Conservation (phyloP, 2,797 vertebrate genomes). For the Orientallactaga sibirica region DNA sequence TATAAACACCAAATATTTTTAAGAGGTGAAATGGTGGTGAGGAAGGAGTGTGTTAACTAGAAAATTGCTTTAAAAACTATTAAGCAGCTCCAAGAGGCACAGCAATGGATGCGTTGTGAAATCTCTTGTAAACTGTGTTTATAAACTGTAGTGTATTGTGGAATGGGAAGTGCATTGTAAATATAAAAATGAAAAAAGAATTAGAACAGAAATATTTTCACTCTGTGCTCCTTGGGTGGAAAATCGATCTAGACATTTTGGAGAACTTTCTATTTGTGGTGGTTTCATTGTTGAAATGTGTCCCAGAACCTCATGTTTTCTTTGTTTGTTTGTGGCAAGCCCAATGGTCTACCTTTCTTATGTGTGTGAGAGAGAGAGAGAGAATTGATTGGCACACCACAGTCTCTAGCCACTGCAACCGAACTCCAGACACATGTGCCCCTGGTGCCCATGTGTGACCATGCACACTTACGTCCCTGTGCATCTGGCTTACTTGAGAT, state of each 20-base stretch:
- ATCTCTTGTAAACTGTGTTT: slow-evolving; percentile 20
- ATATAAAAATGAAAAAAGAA: slow-evolving; percentile 42
- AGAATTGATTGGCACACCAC: no score
- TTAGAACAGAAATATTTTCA: neutral
- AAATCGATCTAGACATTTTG: slow-evolving; percentile 4
- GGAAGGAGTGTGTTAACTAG: neutral
- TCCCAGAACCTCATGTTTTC: no score
- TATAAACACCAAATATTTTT: slow-evolving; percentile 56
- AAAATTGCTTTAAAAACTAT: slow-evolving; percentile 51
- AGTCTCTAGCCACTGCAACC: no score
- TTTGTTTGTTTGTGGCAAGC: no score
- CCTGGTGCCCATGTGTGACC: no score
- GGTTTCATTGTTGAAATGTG: neutral
- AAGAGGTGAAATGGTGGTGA: slow-evolving; percentile 29
- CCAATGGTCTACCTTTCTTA: no score
- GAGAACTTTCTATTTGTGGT: neutral
- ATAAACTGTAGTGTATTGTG: slow-evolving; percentile 37
- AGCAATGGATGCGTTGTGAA: neutral
- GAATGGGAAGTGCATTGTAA: slow-evolving; percentile 19
- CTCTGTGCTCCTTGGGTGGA: neutral
- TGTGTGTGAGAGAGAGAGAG: no score
- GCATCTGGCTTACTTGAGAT: no score
- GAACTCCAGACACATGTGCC: no score
- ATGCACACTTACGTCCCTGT: no score
- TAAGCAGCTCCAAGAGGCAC: slow-evolving; percentile 21